Evolutionary conservation across 2,888 invertebrate species (phyloP).

Genomic region (Phyto melanocephala): DNA sequence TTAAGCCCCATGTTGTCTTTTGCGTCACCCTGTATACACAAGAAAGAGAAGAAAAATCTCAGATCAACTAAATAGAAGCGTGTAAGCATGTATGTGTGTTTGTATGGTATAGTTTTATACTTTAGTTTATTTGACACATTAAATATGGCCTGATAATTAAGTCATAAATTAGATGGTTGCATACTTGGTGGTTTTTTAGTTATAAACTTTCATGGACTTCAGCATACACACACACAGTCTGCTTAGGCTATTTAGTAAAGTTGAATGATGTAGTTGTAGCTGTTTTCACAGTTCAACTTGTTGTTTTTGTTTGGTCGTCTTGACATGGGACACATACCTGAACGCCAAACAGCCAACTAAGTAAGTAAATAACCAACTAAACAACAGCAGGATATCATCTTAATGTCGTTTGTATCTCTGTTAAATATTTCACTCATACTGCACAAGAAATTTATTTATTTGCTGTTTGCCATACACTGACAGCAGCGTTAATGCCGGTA

Average conservation of each 20-base stretch:
- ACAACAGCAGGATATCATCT: conserved; percentile 64
- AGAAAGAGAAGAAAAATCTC: conserved; percentile 15
- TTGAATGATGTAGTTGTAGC: conserved; percentile 42
- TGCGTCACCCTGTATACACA: neutral
- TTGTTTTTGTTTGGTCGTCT: conserved; percentile 34
- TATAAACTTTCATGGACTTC: conserved; percentile 46
- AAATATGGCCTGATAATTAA: conserved; percentile 79
- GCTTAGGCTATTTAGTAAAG: conserved; percentile 43
- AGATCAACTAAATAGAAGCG: conserved; percentile 10
- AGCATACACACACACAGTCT: neutral
- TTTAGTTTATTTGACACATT: conserved; percentile 81
- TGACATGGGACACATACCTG: conserved; percentile 64
- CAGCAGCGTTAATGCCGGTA: conserved; percentile 41
- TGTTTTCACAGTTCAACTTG: neutral
- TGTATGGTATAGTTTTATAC: conserved; percentile 76
- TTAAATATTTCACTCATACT: conserved; percentile 12
- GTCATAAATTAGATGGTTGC: conserved; percentile 78
- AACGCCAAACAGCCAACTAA: conserved; percentile 42
- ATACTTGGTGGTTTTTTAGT: conserved; percentile 63
- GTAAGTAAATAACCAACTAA: conserved; percentile 34
- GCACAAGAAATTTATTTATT: conserved; percentile 56
- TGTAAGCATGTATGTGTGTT: conserved; percentile 41
- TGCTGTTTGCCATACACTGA: conserved; percentile 45
- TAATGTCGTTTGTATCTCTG: conserved; percentile 56
- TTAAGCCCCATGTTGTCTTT: no score